These are phyloP conservation scores for Calameuta filiformis DNA, from an alignment of 2,888 invertebrate species.

Conservation along the genomic window DNA sequence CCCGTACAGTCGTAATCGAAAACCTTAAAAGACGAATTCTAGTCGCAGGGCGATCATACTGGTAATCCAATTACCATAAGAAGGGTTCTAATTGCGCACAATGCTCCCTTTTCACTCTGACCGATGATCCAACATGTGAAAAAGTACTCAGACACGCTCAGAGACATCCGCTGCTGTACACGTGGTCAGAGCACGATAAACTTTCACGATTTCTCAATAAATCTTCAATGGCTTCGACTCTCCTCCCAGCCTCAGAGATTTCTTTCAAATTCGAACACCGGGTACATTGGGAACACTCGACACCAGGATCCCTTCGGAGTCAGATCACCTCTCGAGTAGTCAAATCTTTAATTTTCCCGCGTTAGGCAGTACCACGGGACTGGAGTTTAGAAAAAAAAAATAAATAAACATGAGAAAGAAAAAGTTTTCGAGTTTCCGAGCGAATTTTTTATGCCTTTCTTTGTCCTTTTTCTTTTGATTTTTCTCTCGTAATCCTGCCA, in stretches of 20 bases:
- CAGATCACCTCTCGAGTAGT: neutral
- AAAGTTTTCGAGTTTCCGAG: neutral
- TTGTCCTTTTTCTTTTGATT: neutral
- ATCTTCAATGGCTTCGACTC: constrained; percentile 15
- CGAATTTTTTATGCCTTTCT: neutral
- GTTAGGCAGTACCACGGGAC: neutral
- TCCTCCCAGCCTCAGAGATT: neutral
- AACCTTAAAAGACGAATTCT: neutral
- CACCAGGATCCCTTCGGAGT: neutral
- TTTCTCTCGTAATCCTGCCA: neutral
- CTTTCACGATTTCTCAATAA: constrained; percentile 55
- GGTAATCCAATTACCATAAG: constrained; percentile 63
- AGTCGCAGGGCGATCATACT: constrained; percentile 45
- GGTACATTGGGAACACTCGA: neutral
- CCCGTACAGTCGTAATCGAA: neutral
- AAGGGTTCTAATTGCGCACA: constrained; percentile 63
- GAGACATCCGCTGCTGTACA: constrained; percentile 4
- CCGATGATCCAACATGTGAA: neutral
- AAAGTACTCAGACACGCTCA: neutral
- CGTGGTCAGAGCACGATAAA: constrained; percentile 37
- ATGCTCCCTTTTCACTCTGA: constrained; percentile 39
- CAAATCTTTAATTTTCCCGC: neutral
- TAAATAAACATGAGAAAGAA: neutral
- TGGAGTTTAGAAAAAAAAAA: neutral
- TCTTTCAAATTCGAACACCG: neutral